A percentile compares a stretch with the other conserved stretches of the same genome.
Evolutionary conservation across 2,797 vertebrate species (phyloP).

Genomic region (Mormyrus proboscirostris): DNA sequence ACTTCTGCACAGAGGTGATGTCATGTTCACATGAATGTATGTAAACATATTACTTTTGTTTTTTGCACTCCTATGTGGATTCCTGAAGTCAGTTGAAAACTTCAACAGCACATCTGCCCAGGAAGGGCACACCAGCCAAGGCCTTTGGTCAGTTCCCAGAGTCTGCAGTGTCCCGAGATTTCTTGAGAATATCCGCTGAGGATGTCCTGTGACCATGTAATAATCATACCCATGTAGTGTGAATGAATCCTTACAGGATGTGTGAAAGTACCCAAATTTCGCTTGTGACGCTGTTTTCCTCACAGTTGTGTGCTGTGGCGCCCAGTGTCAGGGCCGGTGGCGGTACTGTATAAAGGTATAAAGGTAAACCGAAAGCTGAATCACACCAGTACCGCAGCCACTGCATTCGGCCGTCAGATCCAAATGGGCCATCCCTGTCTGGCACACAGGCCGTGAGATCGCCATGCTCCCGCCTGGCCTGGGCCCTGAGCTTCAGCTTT

Average conservation of each 20-base stretch:
- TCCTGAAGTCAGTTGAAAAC: background rate
- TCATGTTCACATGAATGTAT: background rate
- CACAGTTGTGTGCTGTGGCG: background rate
- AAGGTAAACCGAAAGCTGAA: background rate
- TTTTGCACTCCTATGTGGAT: background rate
- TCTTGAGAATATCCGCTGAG: background rate
- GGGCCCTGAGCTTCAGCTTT: background rate
- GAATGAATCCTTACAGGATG: background rate
- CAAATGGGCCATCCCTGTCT: background rate
- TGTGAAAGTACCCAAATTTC: background rate
- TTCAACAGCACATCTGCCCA: background rate
- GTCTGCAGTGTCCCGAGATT: background rate
- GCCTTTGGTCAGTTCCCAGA: background rate
- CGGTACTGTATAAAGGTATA: background rate
- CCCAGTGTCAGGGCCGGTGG: background rate
- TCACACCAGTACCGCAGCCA: background rate
- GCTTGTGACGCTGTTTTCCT: background rate
- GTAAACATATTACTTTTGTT: background rate
- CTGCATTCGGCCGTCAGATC: background rate
- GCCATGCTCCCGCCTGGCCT: background rate
- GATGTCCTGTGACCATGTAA: background rate
- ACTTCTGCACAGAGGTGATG: background rate
- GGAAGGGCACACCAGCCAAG: background rate
- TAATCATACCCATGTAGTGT: background rate
- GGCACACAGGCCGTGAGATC: background rate